These are phyloP conservation scores for Myotis myotis DNA, from an alignment of 2,797 vertebrate species.

Conservation along the genomic window DNA sequence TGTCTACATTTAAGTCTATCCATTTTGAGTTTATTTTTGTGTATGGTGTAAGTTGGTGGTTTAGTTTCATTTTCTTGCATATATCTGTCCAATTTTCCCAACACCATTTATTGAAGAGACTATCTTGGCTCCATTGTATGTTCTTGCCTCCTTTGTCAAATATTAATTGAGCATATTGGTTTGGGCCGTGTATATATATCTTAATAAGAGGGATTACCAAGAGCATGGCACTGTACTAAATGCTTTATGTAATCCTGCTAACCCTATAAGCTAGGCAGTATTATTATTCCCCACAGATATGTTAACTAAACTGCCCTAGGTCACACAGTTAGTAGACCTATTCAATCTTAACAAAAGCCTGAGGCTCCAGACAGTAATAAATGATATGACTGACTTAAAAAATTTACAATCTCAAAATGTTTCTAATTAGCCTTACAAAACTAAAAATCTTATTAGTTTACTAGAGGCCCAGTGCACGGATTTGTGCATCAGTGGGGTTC, in stretches of 20 bases:
- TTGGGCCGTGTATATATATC: no score
- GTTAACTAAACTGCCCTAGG: neutral
- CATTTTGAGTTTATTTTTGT: no score
- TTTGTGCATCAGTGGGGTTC: no score
- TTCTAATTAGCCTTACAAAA: neutral
- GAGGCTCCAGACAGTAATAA: slow-evolving; percentile 12
- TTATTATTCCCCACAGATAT: neutral
- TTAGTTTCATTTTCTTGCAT: no score
- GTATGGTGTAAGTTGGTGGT: no score
- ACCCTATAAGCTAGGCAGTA: neutral
- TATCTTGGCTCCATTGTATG: no score
- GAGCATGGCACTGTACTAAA: neutral
- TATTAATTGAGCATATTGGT: no score
- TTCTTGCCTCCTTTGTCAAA: no score
- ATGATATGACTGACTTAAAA: neutral
- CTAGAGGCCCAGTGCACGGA: neutral
- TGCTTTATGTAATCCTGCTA: neutral
- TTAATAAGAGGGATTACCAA: neutral
- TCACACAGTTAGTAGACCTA: neutral
- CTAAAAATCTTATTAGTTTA: slow-evolving; percentile 4
- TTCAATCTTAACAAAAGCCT: slow-evolving; percentile 22
- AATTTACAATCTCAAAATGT: neutral
- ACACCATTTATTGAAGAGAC: no score
- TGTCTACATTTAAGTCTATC: no score
- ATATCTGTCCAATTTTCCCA: no score